Evolutionary conservation across 2,888 invertebrate species (phyloP), one percentile per base, ranked within the genome.

Genomic region (Sinopyrophorus schimmeli): DNA sequence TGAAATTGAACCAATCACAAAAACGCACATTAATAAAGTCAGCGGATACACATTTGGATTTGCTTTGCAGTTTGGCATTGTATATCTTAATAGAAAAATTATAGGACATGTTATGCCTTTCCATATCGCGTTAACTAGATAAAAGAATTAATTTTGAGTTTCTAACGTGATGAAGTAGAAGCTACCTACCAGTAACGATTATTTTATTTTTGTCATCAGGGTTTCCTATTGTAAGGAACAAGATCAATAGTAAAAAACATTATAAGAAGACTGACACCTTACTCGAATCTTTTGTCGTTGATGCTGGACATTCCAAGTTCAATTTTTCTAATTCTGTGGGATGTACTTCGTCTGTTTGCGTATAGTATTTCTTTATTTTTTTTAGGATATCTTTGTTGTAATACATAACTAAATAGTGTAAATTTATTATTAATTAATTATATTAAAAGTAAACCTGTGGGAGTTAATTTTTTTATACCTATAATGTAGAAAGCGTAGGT

Each of bases 81-180:
- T 86, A 11, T 82, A 55, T 69, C 82, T 81, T 4, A 89, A 78
- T 1, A 81, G 18, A 12, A 84, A 71, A 35, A 81, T 79, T 37
- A 86, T 79, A 0, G 90, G 90, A 80, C 86, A 82, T 7, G 83
- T 82, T 1, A n/a, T n/a, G n/a, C n/a, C n/a, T n/a, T n/a, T n/a
- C n/a, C n/a, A n/a, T n/a, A n/a, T n/a, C n/a, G n/a, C n/a, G n/a
- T n/a, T n/a, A n/a, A n/a, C n/a, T n/a, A n/a, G n/a, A n/a, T n/a
- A n/a, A n/a, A n/a, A n/a, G n/a, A n/a, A n/a, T n/a, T n/a, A n/a
- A n/a, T n/a, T n/a, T n/a, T n/a, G n/a, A n/a, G n/a, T n/a, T n/a
- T n/a, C n/a, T n/a, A n/a, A n/a, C n/a, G n/a, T n/a, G n/a, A n/a
- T n/a, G n/a, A n/a, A n/a, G n/a, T n/a, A n/a, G n/a, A n/a, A n/a